A percentile compares a stretch with the other conserved stretches of the same genome.
phyloP scores from a whole-genome alignment of 2,888 invertebrate species.

The Drosophila ezoana region DNA sequence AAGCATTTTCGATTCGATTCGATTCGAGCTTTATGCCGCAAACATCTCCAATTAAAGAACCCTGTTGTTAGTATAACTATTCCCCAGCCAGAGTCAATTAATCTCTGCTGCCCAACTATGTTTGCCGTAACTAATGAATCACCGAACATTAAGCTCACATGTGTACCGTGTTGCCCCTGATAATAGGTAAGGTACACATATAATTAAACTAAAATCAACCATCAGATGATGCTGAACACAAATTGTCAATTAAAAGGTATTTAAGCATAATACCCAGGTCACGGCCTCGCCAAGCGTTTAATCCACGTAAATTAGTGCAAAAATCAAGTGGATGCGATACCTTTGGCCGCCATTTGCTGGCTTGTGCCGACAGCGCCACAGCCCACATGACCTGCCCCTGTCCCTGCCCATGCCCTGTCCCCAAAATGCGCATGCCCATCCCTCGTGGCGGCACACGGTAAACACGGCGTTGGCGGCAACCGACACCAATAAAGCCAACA shows the following conservation, averaged over 20 bases:
- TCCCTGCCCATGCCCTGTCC: background rate
- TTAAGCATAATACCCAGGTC: conserved; percentile 82
- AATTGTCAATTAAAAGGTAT: conserved; percentile 85
- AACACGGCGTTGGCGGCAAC: conserved; percentile 59
- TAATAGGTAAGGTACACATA: conserved; percentile 17
- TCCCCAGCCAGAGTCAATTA: conserved; percentile 6
- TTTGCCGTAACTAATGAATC: conserved; percentile 41
- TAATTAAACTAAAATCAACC: conserved; percentile 70
- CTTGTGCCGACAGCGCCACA: conserved; percentile 26
- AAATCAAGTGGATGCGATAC: conserved; percentile 78
- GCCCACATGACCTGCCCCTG: conserved; percentile 13
- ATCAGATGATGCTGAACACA: conserved; percentile 72
- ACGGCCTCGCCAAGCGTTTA: conserved; percentile 58
- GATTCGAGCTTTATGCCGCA: too few species aligned
- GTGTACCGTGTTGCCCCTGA: conserved; percentile 16
- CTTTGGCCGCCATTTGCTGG: conserved; percentile 43
- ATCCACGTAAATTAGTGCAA: conserved; percentile 82
- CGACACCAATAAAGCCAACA: conserved; percentile 82
- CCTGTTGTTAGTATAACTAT: background rate
- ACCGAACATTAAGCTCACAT: conserved; percentile 44
- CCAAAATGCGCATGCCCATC: conserved; percentile 7
- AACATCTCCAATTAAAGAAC: background rate
- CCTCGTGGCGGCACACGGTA: conserved; percentile 33
- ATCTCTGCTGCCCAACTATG: conserved; percentile 15
- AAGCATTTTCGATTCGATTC: too few species aligned